Conservation (phyloP, 2,888 invertebrate genomes). For the Drosophila kanekoi region DNA sequence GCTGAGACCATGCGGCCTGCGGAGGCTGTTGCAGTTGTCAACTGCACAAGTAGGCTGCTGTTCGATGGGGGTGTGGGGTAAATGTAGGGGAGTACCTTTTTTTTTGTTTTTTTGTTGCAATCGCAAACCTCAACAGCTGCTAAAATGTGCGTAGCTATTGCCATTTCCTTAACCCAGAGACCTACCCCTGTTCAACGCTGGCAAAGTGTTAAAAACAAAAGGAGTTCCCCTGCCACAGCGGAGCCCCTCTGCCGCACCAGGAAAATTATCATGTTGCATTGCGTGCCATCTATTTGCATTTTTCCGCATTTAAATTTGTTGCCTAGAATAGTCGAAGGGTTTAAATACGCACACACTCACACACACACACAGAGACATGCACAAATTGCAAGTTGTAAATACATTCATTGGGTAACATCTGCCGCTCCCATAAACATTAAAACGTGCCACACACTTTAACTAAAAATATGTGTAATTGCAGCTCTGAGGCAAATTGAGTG, state of each 20-base stretch:
- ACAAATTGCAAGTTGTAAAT: constrained; percentile 13
- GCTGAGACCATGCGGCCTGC: constrained; percentile 19
- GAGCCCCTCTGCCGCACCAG: constrained; percentile 34
- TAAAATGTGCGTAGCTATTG: constrained; percentile 76
- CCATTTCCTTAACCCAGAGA: constrained; percentile 54
- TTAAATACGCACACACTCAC: constrained; percentile 14
- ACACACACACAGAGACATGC: not conserved
- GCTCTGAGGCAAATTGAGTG: constrained; percentile 54
- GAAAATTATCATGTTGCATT: constrained; percentile 69
- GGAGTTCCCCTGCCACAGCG: constrained; percentile 51
- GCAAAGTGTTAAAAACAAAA: constrained; percentile 79
- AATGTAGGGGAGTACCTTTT: constrained; percentile 4
- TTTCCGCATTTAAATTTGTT: constrained; percentile 59
- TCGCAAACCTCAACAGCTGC: constrained; percentile 75
- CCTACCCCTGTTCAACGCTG: constrained; percentile 52
- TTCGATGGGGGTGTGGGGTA: not conserved
- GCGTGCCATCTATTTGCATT: constrained; percentile 67
- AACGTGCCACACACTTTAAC: constrained; percentile 46
- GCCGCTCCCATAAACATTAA: constrained; percentile 44
- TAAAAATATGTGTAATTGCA: constrained; percentile 61
- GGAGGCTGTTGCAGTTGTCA: constrained; percentile 49
- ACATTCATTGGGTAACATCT: constrained; percentile 65
- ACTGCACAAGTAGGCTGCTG: constrained; percentile 42
- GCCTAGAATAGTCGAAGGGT: constrained; percentile 50
- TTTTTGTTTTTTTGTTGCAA: constrained; percentile 38